A percentile compares a stretch with the other conserved stretches of the same genome.
phyloP scores from a whole-genome alignment of 2,797 vertebrate genomes.

The Emys orbicularis region DNA sequence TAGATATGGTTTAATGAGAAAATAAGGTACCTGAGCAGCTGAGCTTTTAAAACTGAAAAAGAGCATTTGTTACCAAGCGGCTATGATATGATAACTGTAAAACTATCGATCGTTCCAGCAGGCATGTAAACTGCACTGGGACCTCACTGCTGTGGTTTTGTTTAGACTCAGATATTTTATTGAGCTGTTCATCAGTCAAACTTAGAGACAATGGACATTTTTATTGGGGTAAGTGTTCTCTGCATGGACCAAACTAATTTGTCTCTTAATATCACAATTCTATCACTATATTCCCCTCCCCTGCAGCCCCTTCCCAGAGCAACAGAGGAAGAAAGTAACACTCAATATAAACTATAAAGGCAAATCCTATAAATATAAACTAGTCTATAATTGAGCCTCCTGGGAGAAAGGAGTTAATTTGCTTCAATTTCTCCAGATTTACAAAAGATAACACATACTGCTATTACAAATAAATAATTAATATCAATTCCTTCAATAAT shows the following conservation, averaged over 20 bases:
- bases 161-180: neutral
- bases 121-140: neutral
- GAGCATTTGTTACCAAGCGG: neutral
- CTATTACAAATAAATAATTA: neutral
- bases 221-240: neutral
- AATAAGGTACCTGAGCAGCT: neutral
- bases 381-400: neutral
- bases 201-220: neutral
- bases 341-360: neutral
- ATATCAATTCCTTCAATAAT: neutral
- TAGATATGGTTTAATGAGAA: constrained; percentile 36
- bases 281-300: neutral
- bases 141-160: neutral
- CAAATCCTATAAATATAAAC: neutral
- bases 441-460: neutral
- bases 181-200: neutral
- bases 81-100: neutral
- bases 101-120: neutral
- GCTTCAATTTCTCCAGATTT: neutral
- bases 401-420: neutral
- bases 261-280: neutral
- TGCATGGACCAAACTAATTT: neutral
- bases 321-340: neutral
- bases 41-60: neutral
- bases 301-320: neutral